A percentile compares a stretch with the other conserved stretches of the same genome.
phyloP scores from a whole-genome alignment of 23 tunicate species.

The Styela clava region DNA sequence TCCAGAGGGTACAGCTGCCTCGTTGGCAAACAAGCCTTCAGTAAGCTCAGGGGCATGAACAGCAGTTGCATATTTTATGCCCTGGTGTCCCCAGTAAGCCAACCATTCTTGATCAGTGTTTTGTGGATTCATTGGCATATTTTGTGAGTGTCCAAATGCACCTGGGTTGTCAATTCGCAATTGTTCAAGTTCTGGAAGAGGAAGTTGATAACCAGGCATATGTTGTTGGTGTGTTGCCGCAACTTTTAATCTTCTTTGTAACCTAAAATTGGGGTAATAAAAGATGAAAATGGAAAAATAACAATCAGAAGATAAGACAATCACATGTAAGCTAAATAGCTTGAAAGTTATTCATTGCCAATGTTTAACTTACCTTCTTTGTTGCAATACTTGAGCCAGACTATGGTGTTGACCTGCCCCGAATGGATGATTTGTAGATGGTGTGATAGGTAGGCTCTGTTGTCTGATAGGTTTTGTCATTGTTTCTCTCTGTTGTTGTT shows the following conservation, averaged over 20 bases:
- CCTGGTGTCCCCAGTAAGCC: not conserved
- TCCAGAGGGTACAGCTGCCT: not conserved
- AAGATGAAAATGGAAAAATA: too few relatives aligned
- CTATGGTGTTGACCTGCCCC: slow-evolving; percentile 39
- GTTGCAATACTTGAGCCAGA: slow-evolving; percentile 65
- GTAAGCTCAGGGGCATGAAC: not conserved
- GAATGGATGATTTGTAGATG: slow-evolving; percentile 19
- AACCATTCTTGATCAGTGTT: not conserved
- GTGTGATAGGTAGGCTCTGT: slow-evolving; percentile 46
- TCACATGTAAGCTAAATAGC: not conserved
- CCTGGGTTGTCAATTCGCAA: slow-evolving; percentile 31
- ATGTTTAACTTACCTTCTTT: slow-evolving; percentile 43
- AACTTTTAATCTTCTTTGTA: slow-evolving; percentile 34
- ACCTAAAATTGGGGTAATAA: too few relatives aligned
- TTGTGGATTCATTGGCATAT: not conserved
- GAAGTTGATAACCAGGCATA: slow-evolving; percentile 28
- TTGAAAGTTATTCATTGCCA: not conserved
- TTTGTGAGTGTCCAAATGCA: slow-evolving; percentile 12
- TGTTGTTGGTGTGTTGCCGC: slow-evolving; percentile 27
- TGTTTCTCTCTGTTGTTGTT: slow-evolving; percentile 12
- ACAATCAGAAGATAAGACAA: too few relatives aligned
- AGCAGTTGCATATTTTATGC: slow-evolving; percentile 4
- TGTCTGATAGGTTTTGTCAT: slow-evolving; percentile 48
- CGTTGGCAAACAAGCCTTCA: not conserved
- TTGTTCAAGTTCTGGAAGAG: slow-evolving; percentile 40